phyloP scores from a whole-genome alignment of 2,888 invertebrate species.

The Liodrosophila aerea region DNA sequence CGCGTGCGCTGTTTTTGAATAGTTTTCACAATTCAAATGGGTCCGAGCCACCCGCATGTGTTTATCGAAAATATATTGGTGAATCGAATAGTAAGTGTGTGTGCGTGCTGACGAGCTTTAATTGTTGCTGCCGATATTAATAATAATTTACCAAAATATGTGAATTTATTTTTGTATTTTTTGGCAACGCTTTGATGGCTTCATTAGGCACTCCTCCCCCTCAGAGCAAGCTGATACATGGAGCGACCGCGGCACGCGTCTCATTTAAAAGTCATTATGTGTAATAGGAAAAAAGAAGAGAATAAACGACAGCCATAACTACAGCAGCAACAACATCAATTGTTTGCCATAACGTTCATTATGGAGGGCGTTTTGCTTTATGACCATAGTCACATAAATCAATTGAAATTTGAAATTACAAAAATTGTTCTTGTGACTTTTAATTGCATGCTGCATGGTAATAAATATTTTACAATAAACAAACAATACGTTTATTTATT shows the following conservation, averaged over 20 bases:
- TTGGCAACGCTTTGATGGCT: constrained; percentile 59
- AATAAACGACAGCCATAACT: constrained; percentile 4
- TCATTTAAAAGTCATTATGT: constrained; percentile 74
- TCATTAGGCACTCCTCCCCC: constrained; percentile 42
- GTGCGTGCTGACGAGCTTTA: constrained; percentile 55
- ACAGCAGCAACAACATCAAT: constrained; percentile 32
- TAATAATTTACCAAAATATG: constrained; percentile 63
- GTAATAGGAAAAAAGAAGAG: constrained; percentile 47
- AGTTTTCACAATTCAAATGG: constrained; percentile 46
- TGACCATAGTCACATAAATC: constrained; percentile 64
- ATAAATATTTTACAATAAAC: constrained; percentile 51
- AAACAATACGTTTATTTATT: constrained; percentile 21
- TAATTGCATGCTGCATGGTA: constrained; percentile 60
- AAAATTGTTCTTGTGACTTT: constrained; percentile 27
- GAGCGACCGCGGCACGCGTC: constrained; percentile 59
- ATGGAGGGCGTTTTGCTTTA: constrained; percentile 49
- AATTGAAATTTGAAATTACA: constrained; percentile 57
- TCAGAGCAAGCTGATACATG: too few species aligned
- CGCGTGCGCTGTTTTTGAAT: constrained; percentile 48
- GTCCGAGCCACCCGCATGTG: constrained; percentile 31
- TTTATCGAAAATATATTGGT: neutral
- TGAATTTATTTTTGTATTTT: constrained; percentile 16
- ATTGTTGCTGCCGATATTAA: constrained; percentile 72
- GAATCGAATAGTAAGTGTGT: too few species aligned
- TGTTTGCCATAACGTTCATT: constrained; percentile 51